phyloP scores from a whole-genome alignment of 2,888 invertebrate genomes.

The Heliconius cydno region DNA sequence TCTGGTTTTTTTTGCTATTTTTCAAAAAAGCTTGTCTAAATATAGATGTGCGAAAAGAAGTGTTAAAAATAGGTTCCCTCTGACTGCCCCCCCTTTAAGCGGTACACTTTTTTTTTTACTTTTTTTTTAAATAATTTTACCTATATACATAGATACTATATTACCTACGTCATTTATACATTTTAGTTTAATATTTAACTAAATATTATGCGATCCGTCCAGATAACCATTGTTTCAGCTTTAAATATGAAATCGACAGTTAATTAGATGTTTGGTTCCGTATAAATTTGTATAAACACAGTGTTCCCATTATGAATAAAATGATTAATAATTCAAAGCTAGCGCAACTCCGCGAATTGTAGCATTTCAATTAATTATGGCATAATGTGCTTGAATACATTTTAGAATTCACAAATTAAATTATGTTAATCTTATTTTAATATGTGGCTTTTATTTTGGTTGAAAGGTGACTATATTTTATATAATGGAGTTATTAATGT shows the following conservation, averaged over 20 bases:
- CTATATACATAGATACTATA: no score
- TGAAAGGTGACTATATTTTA: background rate
- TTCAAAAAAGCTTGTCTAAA: no score
- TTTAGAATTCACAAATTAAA: conserved; percentile 36
- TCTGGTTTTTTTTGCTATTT: background rate
- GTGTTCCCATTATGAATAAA: conserved; percentile 38
- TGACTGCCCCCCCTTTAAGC: background rate
- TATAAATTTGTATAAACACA: conserved; percentile 41
- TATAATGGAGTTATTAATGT: background rate
- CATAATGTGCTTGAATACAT: conserved; percentile 37
- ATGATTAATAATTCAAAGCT: conserved; percentile 46
- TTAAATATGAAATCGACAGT: conserved; percentile 31
- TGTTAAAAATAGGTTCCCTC: background rate
- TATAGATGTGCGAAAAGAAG: no score
- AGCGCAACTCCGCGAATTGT: conserved; percentile 41
- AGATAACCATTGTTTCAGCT: conserved; percentile 8
- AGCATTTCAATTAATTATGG: conserved; percentile 41
- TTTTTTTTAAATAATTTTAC: background rate
- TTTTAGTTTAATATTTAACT: background rate
- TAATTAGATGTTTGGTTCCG: conserved; percentile 35
- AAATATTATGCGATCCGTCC: conserved; percentile 2
- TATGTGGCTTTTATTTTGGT: conserved; percentile 7
- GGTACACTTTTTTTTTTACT: background rate
- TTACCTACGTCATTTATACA: background rate
- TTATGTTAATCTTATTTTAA: conserved; percentile 32